Conservation (phyloP, 2,888 invertebrate species). For the Rhimphoctona megacephalus region DNA sequence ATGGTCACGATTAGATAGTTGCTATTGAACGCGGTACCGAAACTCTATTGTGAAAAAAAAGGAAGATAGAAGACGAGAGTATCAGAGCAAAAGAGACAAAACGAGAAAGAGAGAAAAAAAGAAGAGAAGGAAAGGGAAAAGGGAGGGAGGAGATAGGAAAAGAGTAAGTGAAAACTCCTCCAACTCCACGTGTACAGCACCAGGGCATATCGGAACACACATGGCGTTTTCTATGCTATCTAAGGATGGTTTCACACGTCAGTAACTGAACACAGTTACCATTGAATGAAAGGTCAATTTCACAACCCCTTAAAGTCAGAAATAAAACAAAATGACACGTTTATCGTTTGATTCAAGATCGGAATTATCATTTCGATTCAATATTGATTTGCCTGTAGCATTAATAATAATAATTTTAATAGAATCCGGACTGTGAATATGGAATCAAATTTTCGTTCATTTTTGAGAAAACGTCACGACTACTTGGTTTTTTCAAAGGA, state of each 20-base stretch:
- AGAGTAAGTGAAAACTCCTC: constrained; percentile 10
- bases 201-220: constrained; percentile 38
- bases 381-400: neutral
- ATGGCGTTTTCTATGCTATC: constrained; percentile 23
- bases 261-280: neutral
- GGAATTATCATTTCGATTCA: neutral
- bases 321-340: neutral
- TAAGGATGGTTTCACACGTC: neutral
- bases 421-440: neutral
- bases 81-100: constrained; percentile 1
- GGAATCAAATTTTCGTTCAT: neutral
- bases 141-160: constrained; percentile 10
- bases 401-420: neutral
- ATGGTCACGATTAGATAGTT: constrained; percentile 64
- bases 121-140: neutral
- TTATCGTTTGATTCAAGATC: neutral
- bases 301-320: neutral
- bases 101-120: constrained; percentile 3
- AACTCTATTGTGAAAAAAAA: constrained; percentile 33
- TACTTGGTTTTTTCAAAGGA: neutral
- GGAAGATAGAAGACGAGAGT: neutral
- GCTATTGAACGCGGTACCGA: constrained; percentile 58
- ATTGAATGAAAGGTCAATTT: constrained; percentile 11
- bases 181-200: constrained; percentile 31
- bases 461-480: neutral